These are phyloP conservation scores for Thereuonema tuberculata DNA, from an alignment of 1,140 invertebrate species.

Conservation along the genomic window DNA sequence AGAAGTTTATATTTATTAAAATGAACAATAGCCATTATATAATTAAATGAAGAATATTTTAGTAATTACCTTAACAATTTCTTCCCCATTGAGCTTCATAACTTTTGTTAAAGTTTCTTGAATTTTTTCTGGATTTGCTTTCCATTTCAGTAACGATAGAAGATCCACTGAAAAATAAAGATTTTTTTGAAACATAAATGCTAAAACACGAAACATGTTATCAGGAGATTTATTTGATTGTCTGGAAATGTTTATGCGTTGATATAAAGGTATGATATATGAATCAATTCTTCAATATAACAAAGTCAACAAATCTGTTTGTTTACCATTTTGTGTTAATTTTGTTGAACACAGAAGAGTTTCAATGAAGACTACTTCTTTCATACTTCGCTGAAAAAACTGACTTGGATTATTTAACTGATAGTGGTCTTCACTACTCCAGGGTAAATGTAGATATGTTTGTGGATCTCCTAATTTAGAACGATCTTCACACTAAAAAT, in stretches of 20 bases:
- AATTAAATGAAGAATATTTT: too few species aligned
- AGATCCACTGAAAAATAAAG: constrained; percentile 54
- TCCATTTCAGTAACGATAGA: constrained; percentile 78
- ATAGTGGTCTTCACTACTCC: constrained; percentile 37
- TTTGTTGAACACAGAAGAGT: constrained; percentile 87
- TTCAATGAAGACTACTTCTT: constrained; percentile 66
- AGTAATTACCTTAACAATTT: constrained; percentile 59
- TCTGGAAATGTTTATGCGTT: background rate
- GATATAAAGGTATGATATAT: background rate
- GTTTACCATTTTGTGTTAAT: constrained; percentile 78
- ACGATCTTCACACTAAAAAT: constrained; percentile 54
- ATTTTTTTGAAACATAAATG: constrained; percentile 2
- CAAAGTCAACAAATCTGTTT: constrained; percentile 6
- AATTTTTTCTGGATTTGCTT: constrained; percentile 67
- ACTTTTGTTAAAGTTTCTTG: constrained; percentile 68
- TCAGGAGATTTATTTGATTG: background rate
- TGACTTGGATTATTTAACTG: constrained; percentile 23
- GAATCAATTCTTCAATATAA: background rate
- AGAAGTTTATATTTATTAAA: too few species aligned
- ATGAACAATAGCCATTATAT: too few species aligned
- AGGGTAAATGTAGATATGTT: constrained; percentile 57
- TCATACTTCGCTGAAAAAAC: constrained; percentile 60
- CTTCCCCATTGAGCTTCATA: constrained; percentile 64
- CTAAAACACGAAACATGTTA: background rate
- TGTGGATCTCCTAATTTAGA: constrained; percentile 50